phyloP scores from a whole-genome alignment of 2,888 invertebrate species.

The Ischnus inquisitorius region DNA sequence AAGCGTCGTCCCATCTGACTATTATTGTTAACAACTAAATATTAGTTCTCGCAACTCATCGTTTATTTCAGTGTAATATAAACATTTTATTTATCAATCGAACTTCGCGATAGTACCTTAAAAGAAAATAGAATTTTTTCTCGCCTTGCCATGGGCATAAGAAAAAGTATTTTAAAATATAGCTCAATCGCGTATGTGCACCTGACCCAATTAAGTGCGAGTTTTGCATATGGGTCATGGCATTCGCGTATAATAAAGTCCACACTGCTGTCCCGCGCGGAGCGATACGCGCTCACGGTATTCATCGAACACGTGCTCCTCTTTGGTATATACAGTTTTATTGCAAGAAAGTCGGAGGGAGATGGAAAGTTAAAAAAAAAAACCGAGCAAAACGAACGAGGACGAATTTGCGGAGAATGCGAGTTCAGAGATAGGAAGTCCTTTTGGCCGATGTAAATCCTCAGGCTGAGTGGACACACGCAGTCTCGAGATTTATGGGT shows the following conservation, averaged over 20 bases:
- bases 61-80: too few relatives aligned
- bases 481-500: constrained; percentile 42
- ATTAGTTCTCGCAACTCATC: too few relatives aligned
- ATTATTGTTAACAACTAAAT: too few relatives aligned
- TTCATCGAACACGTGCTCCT: constrained; percentile 36
- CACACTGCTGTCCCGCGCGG: background rate
- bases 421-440: constrained; percentile 43
- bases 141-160: background rate
- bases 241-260: constrained; percentile 45
- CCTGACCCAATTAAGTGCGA: constrained; percentile 56
- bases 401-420: constrained; percentile 31
- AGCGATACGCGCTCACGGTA: constrained; percentile 21
- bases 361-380: constrained; percentile 3
- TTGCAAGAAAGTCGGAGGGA: constrained; percentile 29
- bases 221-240: constrained; percentile 66
- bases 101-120: background rate
- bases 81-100: background rate
- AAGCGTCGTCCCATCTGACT: too few relatives aligned
- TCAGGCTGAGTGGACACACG: constrained; percentile 26
- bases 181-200: constrained; percentile 1
- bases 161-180: background rate
- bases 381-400: constrained; percentile 19
- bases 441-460: constrained; percentile 27
- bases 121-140: background rate
- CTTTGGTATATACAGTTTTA: constrained; percentile 21